phyloP scores from a whole-genome alignment of 1,140 invertebrate species.

The Trissolcus basalis region DNA sequence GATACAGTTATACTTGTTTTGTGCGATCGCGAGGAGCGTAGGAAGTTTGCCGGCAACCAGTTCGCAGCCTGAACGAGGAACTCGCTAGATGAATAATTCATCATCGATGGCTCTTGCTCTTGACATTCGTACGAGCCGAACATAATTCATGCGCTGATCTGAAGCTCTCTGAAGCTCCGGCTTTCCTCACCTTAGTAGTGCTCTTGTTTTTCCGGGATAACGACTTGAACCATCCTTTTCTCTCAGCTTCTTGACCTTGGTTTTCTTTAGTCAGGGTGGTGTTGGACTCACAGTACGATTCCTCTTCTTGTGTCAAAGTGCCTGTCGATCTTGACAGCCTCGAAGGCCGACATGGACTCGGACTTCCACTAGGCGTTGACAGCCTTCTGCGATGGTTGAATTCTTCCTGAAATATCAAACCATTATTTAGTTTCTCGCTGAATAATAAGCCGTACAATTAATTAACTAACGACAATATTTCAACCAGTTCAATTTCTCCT shows the following conservation, averaged over 20 bases:
- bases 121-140: conserved; percentile 37
- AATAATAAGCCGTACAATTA: no score
- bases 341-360: conserved; percentile 76
- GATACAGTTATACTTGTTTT: conserved; percentile 53
- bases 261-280: conserved; percentile 68
- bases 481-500: no score
- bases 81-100: conserved; percentile 54
- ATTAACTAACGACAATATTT: no score
- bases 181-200: conserved; percentile 71
- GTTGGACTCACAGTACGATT: conserved; percentile 67
- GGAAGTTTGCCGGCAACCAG: conserved; percentile 48
- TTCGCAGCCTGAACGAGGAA: conserved; percentile 45
- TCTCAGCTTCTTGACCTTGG: conserved; percentile 68
- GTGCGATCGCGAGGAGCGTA: conserved; percentile 33
- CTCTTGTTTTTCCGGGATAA: conserved; percentile 78
- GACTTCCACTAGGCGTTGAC: conserved; percentile 84
- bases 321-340: conserved; percentile 70
- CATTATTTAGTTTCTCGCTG: conserved; percentile 7
- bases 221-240: conserved; percentile 82
- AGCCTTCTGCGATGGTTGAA: conserved; percentile 82
- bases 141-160: conserved; percentile 34
- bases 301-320: conserved; percentile 70
- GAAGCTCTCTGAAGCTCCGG: conserved; percentile 8
- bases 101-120: conserved; percentile 44
- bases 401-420: conserved; percentile 75